Evolutionary conservation across 1,140 invertebrate genomes (phyloP), one percentile per base, ranked within the genome.

Genomic region (Bombus waltoni): DNA sequence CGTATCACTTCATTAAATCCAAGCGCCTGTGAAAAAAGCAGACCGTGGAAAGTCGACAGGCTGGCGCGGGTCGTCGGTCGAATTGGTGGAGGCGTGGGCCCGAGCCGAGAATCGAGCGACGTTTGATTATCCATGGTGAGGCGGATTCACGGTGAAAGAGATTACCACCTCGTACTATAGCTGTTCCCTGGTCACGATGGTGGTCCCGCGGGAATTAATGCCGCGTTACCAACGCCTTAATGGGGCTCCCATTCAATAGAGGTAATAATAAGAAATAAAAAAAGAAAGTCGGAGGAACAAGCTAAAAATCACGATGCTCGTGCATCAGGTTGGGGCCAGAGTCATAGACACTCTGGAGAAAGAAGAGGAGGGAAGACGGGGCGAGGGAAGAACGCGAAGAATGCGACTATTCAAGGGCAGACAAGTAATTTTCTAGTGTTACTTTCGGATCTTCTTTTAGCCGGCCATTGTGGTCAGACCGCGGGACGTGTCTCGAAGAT

Each of bases 181-280:
- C 70, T 88, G 68, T 86, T 72, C 66, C 47, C 22, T 72, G 83
- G 83, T n/a, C 87, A 78, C 81, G 84, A 44, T 62, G 92, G 92
- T 91, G 92, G 93, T 93, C 92, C 87, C 83, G 88, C 87, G 83
- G 89, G 87, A 93, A 91, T 94, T 93, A 94, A 92, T 91, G 88
- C 88, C 88, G 81, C 91, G 86, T 92, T 93, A 92, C 92, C 90
- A 87, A 81, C 89, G 86, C 83, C 89, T 88, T 93, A 93, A 93
- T 93, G 88, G 89, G 62, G 28, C 18, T 44, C 35, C 44, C 28
- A 44, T 57, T 62, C 73, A 79, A 79, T 57, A 42, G 32, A 57
- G 53, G 74, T 32, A 78, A 73, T 77, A 68, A 25, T 38, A 22
- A 22, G 40, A 38, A 32, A 44, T 32, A 3, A 35, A 5, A 74